Evolutionary conservation across 2,888 invertebrate species (phyloP).

Genomic region (Hirtodrosophila confusa): DNA sequence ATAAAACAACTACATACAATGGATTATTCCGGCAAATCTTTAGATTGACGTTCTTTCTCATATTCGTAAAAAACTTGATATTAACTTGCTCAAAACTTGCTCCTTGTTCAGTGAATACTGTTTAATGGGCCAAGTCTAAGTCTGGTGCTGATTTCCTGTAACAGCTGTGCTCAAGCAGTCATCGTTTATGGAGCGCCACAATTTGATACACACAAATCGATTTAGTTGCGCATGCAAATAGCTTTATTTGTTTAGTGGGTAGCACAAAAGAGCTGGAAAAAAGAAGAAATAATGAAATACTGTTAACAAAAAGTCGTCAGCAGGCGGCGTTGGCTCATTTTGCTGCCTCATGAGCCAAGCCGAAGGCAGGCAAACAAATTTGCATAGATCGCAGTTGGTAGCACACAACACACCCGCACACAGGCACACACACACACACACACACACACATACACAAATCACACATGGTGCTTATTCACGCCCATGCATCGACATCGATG

Average conservation of each 20-base stretch:
- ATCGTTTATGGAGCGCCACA: conserved; percentile 53
- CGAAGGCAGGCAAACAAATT: conserved; percentile 66
- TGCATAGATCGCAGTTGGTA: conserved; percentile 74
- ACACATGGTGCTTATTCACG: conserved; percentile 67
- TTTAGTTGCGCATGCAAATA: conserved; percentile 78
- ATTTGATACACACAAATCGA: conserved; percentile 76
- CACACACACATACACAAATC: neutral
- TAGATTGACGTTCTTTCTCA: too few species aligned
- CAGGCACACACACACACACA: conserved; percentile 9
- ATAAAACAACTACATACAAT: too few species aligned
- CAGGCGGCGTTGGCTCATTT: conserved; percentile 52
- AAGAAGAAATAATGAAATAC: conserved; percentile 34
- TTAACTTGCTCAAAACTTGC: conserved; percentile 1
- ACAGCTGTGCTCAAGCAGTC: conserved; percentile 49
- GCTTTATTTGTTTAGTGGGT: conserved; percentile 70
- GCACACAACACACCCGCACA: conserved; percentile 48
- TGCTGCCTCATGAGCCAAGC: conserved; percentile 19
- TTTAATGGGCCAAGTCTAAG: conserved; percentile 30
- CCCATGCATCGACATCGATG: conserved; percentile 63
- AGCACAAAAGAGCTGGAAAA: conserved; percentile 5
- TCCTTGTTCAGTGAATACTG: conserved; percentile 14
- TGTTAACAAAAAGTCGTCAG: conserved; percentile 60
- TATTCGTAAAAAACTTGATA: too few species aligned
- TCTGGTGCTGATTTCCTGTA: conserved; percentile 24
- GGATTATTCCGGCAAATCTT: too few species aligned